phyloP scores from a whole-genome alignment of 2,888 invertebrate species.

The Andrena hattorfiana region DNA sequence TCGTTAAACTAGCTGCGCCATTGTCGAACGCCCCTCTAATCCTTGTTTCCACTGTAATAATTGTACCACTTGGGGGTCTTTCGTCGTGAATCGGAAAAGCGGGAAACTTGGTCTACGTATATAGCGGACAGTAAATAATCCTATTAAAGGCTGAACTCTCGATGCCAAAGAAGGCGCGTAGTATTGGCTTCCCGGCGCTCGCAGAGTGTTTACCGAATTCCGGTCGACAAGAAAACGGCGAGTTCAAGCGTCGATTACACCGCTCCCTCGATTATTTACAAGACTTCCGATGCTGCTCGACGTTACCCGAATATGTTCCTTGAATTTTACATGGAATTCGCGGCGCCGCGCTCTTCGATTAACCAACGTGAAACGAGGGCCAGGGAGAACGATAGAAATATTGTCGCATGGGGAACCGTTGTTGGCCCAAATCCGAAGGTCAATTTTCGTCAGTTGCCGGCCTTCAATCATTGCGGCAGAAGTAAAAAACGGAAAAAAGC shows the following conservation, averaged over 20 bases:
- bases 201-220: neutral
- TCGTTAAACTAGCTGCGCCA: slow-evolving; percentile 19
- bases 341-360: neutral
- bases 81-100: neutral
- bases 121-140: slow-evolving; percentile 12
- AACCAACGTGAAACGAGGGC: neutral
- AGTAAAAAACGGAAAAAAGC: neutral
- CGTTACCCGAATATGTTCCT: neutral
- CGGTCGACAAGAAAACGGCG: neutral
- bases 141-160: slow-evolving; percentile 19
- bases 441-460: slow-evolving; percentile 31
- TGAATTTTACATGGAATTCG: neutral
- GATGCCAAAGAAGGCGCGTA: neutral
- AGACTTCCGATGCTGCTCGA: neutral
- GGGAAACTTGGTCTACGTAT: neutral
- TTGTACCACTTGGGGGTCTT: slow-evolving; percentile 10
- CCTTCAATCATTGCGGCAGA: slow-evolving; percentile 19
- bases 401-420: neutral
- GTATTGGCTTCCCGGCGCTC: neutral
- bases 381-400: neutral
- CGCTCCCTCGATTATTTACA: neutral
- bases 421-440: slow-evolving; percentile 13
- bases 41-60: slow-evolving; percentile 29
- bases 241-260: neutral
- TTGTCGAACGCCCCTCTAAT: slow-evolving; percentile 26